Conservation (phyloP, 1,140 invertebrate species). For the Ruditapes philippinarum region DNA sequence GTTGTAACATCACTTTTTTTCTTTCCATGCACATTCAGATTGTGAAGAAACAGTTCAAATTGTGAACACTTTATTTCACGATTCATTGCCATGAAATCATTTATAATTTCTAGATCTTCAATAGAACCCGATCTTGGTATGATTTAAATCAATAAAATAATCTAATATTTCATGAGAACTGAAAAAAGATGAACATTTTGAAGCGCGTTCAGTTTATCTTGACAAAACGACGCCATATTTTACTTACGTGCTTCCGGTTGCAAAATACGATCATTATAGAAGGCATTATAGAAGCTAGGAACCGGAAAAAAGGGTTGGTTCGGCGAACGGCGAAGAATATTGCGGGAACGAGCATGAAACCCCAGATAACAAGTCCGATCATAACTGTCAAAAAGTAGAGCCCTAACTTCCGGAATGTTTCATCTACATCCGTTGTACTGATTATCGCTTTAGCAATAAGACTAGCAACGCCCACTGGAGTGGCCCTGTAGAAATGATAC, state of each 20-base stretch:
- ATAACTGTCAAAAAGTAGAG: slow-evolving; percentile 96
- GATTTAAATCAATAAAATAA: no score
- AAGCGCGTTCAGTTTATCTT: no score
- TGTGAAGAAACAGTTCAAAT: no score
- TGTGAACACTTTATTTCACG: no score
- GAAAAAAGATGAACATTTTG: no score
- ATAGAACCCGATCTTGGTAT: no score
- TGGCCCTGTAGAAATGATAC: slow-evolving; percentile 91
- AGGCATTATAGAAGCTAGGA: slow-evolving; percentile 94
- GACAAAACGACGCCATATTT: no score
- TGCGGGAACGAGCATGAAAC: slow-evolving; percentile 94
- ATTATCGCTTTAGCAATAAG: slow-evolving; percentile 97
- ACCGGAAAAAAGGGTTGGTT: slow-evolving; percentile 94
- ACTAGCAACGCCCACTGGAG: slow-evolving; percentile 95
- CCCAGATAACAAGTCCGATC: slow-evolving; percentile 94
- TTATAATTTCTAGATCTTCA: no score
- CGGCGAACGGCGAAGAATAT: slow-evolving; percentile 94
- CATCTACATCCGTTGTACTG: slow-evolving; percentile 92
- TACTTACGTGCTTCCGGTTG: slow-evolving; percentile 92
- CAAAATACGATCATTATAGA: slow-evolving; percentile 96
- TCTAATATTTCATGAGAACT: no score
- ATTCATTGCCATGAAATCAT: no score
- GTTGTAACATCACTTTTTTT: no score
- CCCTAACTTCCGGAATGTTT: slow-evolving; percentile 94
- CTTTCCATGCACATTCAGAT: no score